A percentile compares a stretch with the other conserved stretches of the same genome.
phyloP scores from a whole-genome alignment of 2,888 invertebrate species.

The Agrochola lychnidis region DNA sequence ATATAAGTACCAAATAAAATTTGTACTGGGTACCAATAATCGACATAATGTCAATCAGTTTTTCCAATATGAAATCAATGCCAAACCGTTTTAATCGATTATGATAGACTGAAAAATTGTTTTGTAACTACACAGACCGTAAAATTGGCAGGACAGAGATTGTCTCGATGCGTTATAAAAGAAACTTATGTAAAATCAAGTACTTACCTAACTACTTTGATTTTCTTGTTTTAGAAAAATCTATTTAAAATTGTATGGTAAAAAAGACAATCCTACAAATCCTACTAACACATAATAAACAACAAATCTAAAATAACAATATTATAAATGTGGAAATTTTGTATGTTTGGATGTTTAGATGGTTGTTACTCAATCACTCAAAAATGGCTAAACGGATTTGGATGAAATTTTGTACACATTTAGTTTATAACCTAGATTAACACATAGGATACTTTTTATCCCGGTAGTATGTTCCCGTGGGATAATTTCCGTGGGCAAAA shows the following conservation, averaged over 20 bases:
- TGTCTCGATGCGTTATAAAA: conserved; percentile 20
- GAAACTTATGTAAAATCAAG: background rate
- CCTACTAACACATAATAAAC: too few relatives aligned
- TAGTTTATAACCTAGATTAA: too few relatives aligned
- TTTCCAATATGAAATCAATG: conserved; percentile 6
- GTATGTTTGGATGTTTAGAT: too few relatives aligned
- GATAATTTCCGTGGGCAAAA: too few relatives aligned
- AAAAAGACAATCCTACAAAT: background rate
- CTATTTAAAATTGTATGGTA: background rate
- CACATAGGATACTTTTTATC: too few relatives aligned
- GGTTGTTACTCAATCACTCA: too few relatives aligned
- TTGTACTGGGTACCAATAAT: background rate
- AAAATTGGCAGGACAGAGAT: conserved; percentile 28
- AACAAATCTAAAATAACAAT: too few relatives aligned
- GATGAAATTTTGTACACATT: too few relatives aligned
- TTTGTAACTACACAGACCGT: conserved; percentile 30
- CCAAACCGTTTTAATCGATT: conserved; percentile 36
- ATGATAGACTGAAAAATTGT: conserved; percentile 28
- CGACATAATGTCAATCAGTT: conserved; percentile 1
- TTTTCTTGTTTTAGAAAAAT: background rate
- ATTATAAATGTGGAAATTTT: too few relatives aligned
- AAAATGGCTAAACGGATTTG: too few relatives aligned
- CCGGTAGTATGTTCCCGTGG: too few relatives aligned
- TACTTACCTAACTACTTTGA: background rate
- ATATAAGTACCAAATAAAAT: background rate